Conservation (phyloP, 2,888 invertebrate genomes). For the Drosophila helvetica region DNA sequence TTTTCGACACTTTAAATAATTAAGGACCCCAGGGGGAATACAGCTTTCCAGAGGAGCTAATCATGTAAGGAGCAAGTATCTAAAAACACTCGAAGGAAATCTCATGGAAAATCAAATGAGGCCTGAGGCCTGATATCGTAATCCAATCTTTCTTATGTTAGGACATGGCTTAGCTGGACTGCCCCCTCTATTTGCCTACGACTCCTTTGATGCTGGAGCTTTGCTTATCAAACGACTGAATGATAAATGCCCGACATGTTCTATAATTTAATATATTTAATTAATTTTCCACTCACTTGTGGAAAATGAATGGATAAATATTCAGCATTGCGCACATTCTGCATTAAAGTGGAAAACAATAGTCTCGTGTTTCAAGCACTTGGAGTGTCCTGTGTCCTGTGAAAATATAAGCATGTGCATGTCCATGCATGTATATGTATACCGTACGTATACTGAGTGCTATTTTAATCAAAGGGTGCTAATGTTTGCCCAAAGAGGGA, state of each 20-base stretch:
- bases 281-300: too few species aligned
- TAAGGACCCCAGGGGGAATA: constrained; percentile 42
- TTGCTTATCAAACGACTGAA: too few species aligned
- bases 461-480: constrained; percentile 46
- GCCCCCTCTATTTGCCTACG: too few species aligned
- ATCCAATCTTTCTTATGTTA: too few species aligned
- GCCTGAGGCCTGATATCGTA: too few species aligned
- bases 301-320: background rate
- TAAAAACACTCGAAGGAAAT: background rate
- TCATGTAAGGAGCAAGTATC: constrained; percentile 9
- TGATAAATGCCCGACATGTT: too few species aligned
- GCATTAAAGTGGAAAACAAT: background rate
- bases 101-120: background rate
- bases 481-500: constrained; percentile 34
- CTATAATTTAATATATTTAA: too few species aligned
- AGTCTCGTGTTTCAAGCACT: constrained; percentile 5
- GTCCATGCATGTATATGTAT: background rate
- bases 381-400: background rate
- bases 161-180: too few species aligned
- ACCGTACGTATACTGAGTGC: constrained; percentile 13
- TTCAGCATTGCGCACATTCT: background rate
- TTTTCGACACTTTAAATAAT: constrained; percentile 70
- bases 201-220: too few species aligned
- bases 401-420: background rate
- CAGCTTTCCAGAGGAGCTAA: background rate